Evolutionary conservation across 2,113 vertebrate genomes (phyloP).

Genomic region (Calidris pugnax): DNA sequence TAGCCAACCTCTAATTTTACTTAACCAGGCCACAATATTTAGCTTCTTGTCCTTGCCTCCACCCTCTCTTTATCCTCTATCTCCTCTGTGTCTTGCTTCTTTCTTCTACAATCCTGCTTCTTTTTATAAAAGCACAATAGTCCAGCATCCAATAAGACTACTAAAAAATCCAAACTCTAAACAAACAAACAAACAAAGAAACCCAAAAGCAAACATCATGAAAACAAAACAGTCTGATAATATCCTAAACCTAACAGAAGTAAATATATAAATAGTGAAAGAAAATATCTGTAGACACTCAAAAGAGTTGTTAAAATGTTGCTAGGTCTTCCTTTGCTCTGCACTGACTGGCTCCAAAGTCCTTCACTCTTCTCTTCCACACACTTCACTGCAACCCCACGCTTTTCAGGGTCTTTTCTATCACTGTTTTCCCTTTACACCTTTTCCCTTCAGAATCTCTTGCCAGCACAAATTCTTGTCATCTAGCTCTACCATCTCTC

Average conservation of each 20-base stretch:
- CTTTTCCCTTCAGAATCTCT: not conserved
- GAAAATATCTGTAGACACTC: not conserved
- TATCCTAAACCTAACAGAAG: not conserved
- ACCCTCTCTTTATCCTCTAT: not conserved
- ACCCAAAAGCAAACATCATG: not conserved
- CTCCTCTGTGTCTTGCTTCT: not conserved
- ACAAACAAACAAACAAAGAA: no score
- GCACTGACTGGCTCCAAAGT: not conserved
- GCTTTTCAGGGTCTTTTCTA: not conserved
- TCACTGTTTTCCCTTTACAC: not conserved
- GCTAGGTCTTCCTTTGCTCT: not conserved
- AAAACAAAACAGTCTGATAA: not conserved
- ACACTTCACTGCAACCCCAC: not conserved
- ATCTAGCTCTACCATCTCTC: not conserved
- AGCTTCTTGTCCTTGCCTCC: not conserved
- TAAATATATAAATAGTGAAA: not conserved
- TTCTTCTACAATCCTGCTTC: not conserved
- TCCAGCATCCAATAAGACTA: not conserved
- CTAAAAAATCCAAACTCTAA: not conserved
- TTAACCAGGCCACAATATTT: not conserved
- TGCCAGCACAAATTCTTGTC: not conserved
- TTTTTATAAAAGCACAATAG: not conserved
- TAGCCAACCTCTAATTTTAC: slow-evolving; percentile 41
- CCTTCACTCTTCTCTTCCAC: not conserved
- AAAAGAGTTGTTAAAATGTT: not conserved